Conservation (phyloP, 2,888 invertebrate species). For the Ephialtes manifestator region DNA sequence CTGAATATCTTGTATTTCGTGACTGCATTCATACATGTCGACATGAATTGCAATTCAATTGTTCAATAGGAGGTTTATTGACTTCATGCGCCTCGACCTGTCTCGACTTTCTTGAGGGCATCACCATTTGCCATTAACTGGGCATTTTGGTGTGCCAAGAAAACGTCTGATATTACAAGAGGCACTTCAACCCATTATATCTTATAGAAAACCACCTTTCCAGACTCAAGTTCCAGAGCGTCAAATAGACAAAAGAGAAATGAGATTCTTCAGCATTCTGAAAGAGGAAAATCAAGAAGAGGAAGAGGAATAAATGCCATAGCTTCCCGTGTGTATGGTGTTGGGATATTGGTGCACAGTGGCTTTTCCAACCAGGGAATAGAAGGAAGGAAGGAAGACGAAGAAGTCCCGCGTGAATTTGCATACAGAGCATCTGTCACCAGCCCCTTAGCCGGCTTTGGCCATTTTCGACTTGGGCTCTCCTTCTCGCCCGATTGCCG, state of each 20-base stretch:
- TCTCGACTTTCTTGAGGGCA: too few relatives aligned
- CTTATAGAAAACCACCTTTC: not conserved
- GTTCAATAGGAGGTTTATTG: too few relatives aligned
- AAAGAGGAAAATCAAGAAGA: not conserved
- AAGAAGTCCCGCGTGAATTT: conserved; percentile 77
- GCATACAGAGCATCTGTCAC: conserved; percentile 86
- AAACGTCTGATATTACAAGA: too few relatives aligned
- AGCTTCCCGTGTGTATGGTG: conserved; percentile 47
- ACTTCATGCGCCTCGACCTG: too few relatives aligned
- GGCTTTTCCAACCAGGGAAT: conserved; percentile 54
- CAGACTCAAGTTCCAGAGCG: not conserved
- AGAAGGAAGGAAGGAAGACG: conserved; percentile 68
- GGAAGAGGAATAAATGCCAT: conserved; percentile 40
- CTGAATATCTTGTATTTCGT: too few relatives aligned
- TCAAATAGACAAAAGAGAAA: conserved; percentile 8
- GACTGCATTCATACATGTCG: too few relatives aligned
- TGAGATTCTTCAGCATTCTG: conserved; percentile 7
- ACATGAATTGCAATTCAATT: too few relatives aligned
- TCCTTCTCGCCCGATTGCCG: conserved; percentile 62
- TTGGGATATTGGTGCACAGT: conserved; percentile 55
- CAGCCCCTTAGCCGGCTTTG: conserved; percentile 84
- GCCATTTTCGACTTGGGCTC: conserved; percentile 83
- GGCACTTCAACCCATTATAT: not conserved
- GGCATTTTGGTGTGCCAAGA: too few relatives aligned
- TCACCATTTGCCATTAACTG: too few relatives aligned